These are phyloP conservation scores for Calliopum simillimum DNA, from an alignment of 2,888 invertebrate genomes.

Conservation along the genomic window DNA sequence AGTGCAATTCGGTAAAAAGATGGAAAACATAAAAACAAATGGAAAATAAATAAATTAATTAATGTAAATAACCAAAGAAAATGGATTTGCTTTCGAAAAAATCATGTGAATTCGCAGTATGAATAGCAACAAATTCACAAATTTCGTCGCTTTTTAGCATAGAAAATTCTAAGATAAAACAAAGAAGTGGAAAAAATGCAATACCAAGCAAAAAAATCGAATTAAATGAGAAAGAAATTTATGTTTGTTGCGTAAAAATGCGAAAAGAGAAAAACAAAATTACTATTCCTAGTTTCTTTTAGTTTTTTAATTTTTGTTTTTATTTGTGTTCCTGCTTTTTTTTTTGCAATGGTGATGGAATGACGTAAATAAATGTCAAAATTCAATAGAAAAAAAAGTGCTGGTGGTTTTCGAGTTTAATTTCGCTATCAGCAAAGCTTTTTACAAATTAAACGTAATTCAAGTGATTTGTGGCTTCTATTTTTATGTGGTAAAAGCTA, in stretches of 20 bases:
- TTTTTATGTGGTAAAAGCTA: no score
- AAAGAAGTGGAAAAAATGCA: neutral
- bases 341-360: conserved; percentile 18
- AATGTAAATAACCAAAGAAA: neutral
- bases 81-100: neutral
- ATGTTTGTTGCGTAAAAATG: conserved; percentile 7
- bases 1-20: neutral
- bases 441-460: no score
- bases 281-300: neutral
- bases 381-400: conserved; percentile 9
- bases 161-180: no score
- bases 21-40: neutral
- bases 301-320: neutral
- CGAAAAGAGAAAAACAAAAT: conserved; percentile 4
- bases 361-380: conserved; percentile 28
- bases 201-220: neutral
- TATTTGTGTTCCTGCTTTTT: neutral
- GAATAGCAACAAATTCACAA: neutral
- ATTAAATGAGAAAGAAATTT: conserved; percentile 7
- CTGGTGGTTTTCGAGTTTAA: no score
- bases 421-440: no score
- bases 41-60: neutral
- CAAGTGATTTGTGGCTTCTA: no score
- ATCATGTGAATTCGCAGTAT: neutral
- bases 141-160: no score